phyloP scores from a whole-genome alignment of 2,888 invertebrate species.

The Quadroppia sp. region DNA sequence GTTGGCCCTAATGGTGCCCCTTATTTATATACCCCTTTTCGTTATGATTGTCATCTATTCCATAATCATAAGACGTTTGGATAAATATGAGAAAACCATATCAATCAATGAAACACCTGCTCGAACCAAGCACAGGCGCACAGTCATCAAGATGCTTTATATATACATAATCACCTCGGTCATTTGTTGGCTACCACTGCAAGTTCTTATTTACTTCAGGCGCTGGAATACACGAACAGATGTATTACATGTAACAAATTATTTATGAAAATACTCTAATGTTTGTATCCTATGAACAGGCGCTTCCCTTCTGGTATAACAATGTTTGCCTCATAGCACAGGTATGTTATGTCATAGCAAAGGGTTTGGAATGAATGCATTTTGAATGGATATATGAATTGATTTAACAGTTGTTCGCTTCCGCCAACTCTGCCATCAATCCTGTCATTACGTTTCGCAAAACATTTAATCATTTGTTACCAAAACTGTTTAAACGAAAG shows the following conservation, averaged over 20 bases:
- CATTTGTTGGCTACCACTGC: conserved; percentile 68
- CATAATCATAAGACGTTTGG: conserved; percentile 65
- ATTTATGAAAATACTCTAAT: background rate
- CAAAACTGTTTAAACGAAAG: conserved; percentile 11
- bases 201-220: conserved; percentile 50
- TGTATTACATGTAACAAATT: background rate
- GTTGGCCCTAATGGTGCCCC: conserved; percentile 67
- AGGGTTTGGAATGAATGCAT: no score
- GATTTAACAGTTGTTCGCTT: conserved; percentile 45
- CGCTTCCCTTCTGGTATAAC: conserved; percentile 7
- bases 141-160: conserved; percentile 66
- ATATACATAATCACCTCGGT: conserved; percentile 65
- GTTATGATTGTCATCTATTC: conserved; percentile 70
- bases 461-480: conserved; percentile 30
- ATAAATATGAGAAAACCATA: conserved; percentile 45
- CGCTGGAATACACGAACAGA: background rate
- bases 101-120: conserved; percentile 44
- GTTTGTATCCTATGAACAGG: background rate
- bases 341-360: conserved; percentile 6
- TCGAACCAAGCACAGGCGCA: conserved; percentile 43
- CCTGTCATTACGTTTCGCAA: conserved; percentile 60
- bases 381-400: no score
- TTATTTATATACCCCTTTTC: conserved; percentile 72
- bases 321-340: conserved; percentile 13
- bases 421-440: conserved; percentile 60